Conservation (phyloP, 1,140 invertebrate species). For the Frieseomelitta varia region DNA sequence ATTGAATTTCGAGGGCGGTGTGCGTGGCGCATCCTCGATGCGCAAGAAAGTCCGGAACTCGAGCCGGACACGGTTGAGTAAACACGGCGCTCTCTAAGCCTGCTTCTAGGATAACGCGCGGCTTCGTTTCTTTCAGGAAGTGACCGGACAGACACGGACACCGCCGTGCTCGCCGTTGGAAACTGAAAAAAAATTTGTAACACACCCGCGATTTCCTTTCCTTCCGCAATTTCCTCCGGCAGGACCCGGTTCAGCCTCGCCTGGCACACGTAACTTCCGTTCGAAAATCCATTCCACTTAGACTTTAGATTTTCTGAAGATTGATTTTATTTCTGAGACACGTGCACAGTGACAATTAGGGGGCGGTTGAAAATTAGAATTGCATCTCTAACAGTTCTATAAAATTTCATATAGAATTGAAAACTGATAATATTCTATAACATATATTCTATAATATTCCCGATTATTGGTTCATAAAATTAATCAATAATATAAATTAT, state of each 20-base stretch:
- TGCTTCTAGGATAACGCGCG: conserved; percentile 36
- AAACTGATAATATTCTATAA: too few relatives aligned
- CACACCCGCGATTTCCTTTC: conserved; percentile 26
- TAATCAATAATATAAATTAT: too few relatives aligned
- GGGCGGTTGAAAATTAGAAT: too few relatives aligned
- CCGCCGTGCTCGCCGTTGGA: neutral
- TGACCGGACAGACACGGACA: neutral
- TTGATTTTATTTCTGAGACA: neutral
- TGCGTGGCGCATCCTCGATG: conserved; percentile 49
- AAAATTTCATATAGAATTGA: too few relatives aligned
- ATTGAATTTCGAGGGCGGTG: conserved; percentile 60
- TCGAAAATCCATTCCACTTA: neutral
- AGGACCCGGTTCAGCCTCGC: neutral
- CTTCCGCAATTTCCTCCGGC: conserved; percentile 44
- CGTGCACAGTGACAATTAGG: too few relatives aligned
- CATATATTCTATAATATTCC: too few relatives aligned
- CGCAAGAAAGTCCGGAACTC: conserved; percentile 65
- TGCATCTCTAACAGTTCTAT: too few relatives aligned
- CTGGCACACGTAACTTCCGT: conserved; percentile 17
- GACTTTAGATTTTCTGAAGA: neutral
- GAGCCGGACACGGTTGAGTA: conserved; percentile 59
- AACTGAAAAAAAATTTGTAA: conserved; percentile 15
- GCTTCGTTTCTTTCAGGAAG: conserved; percentile 44
- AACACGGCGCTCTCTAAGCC: conserved; percentile 58
- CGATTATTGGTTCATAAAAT: too few relatives aligned